Evolutionary conservation across 2,888 invertebrate genomes (phyloP), one percentile per base, ranked within the genome.

Genomic region (Oeneis ivallda): DNA sequence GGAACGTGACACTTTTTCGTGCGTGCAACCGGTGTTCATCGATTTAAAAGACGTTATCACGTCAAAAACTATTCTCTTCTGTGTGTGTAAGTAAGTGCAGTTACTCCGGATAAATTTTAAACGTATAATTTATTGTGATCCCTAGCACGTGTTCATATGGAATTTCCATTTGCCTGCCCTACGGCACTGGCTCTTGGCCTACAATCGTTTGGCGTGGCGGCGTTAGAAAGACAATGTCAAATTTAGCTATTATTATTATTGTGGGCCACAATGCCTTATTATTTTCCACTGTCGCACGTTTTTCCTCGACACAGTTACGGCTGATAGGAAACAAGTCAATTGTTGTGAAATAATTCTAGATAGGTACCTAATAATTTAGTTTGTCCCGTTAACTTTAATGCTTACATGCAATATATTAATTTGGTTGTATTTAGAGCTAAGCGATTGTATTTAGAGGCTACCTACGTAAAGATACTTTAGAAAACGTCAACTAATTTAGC

Each of bases 301-400:
- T 90, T 90, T 89, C 87, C 85, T 89, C 86, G 86, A 84, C 84
- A 85, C 80, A 77, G 86, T 87, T 88, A 88, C 85, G 82, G 78
- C 77, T 82, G 76, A 75, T 82, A 80, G 82, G 80, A 83, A 84
- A 79, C 76, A 72, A 76, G 76, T 70, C 72, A 72, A 82, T 79
- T 82, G 83, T 89, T 88, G 83, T 81, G 89, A 86, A 90, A 89
- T 71, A 76, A 58, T 66, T 64, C 63, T 62, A 62, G 49, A 41
- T 58, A n/a, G n/a, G n/a, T n/a, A n/a, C n/a, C n/a, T n/a, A 63
- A 58, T 65, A 58, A 64, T 59, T 63, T 62, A 60, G 57, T 41
- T 15, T 41, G 45, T 19, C 50, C 54, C 49, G 45, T 60, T 34
- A 58, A 52, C 13, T 17, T 47, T 26, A 4, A 26, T 26, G 26